A percentile compares a stretch with the other conserved stretches of the same genome.
These are phyloP conservation scores for Hofmannophila pseudospretella DNA, from an alignment of 2,888 invertebrate species.

Conservation along the genomic window DNA sequence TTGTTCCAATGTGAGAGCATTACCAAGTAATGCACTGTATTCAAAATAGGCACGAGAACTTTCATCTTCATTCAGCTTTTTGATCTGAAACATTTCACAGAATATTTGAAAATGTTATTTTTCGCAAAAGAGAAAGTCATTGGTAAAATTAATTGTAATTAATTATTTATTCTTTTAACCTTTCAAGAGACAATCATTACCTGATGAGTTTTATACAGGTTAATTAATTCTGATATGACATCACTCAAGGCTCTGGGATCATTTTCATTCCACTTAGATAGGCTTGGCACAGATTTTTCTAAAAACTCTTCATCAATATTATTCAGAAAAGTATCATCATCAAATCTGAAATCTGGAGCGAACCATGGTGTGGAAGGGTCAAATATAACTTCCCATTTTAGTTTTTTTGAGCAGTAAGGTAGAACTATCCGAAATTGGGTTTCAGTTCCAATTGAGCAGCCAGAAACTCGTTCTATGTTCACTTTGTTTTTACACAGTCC, in stretches of 20 bases:
- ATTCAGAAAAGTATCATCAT: conserved; percentile 81
- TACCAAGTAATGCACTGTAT: conserved; percentile 79
- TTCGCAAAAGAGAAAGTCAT: too few species aligned
- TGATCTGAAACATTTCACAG: conserved; percentile 64
- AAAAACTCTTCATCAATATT: conserved; percentile 76
- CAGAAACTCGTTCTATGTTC: conserved; percentile 59
- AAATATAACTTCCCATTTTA: conserved; percentile 85
- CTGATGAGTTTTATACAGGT: conserved; percentile 81
- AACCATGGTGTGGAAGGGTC: conserved; percentile 79
- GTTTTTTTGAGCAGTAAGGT: conserved; percentile 82
- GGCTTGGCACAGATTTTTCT: conserved; percentile 74
- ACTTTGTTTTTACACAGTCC: conserved; percentile 69
- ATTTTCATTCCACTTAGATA: conserved; percentile 81
- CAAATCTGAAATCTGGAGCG: conserved; percentile 86
- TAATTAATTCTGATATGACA: conserved; percentile 80
- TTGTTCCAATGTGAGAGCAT: conserved; percentile 68
- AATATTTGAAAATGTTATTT: too few species aligned
- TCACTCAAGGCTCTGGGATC: conserved; percentile 77
- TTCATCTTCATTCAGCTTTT: conserved; percentile 69
- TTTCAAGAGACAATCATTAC: too few species aligned
- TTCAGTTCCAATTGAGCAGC: conserved; percentile 45
- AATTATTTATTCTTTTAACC: neutral
- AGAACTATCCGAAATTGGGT: conserved; percentile 81
- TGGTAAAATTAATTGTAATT: too few species aligned
- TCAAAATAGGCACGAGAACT: conserved; percentile 79